These are phyloP conservation scores for Buceros bicornis DNA, from an alignment of 2,797 vertebrate species.

Conservation along the genomic window DNA sequence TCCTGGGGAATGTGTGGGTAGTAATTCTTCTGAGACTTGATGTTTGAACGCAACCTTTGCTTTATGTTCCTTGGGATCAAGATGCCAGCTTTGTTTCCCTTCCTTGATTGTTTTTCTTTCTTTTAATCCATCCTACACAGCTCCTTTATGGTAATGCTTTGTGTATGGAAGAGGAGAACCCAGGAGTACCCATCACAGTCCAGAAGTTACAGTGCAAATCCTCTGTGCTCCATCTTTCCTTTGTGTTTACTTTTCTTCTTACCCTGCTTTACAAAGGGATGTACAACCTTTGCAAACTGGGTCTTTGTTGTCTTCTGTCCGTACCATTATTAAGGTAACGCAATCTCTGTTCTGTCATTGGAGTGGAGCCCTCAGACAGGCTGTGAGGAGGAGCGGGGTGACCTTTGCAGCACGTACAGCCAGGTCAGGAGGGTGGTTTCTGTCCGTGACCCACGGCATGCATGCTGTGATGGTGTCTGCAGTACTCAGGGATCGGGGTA, in stretches of 20 bases:
- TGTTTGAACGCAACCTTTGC: neutral
- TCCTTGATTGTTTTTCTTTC: neutral
- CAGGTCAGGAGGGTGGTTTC: neutral
- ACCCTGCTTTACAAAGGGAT: neutral
- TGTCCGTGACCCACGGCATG: neutral
- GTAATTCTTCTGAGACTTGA: constrained; percentile 5
- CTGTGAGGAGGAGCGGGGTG: neutral
- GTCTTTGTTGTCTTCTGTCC: neutral
- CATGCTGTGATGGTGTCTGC: neutral
- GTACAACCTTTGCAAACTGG: neutral
- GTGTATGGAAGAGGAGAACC: neutral
- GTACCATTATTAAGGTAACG: fast-evolving
- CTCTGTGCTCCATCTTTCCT: no score
- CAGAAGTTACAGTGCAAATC: neutral
- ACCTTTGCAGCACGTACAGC: neutral
- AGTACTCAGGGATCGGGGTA: neutral
- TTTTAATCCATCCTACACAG: neutral
- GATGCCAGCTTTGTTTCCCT: neutral
- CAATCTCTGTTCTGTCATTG: neutral
- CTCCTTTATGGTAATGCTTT: neutral
- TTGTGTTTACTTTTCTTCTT: neutral
- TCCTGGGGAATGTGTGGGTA: neutral
- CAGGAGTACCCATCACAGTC: neutral
- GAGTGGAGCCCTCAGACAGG: neutral
- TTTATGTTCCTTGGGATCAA: neutral